Conservation (phyloP, 2,888 invertebrate genomes). For the Caenorhabditis angaria region DNA sequence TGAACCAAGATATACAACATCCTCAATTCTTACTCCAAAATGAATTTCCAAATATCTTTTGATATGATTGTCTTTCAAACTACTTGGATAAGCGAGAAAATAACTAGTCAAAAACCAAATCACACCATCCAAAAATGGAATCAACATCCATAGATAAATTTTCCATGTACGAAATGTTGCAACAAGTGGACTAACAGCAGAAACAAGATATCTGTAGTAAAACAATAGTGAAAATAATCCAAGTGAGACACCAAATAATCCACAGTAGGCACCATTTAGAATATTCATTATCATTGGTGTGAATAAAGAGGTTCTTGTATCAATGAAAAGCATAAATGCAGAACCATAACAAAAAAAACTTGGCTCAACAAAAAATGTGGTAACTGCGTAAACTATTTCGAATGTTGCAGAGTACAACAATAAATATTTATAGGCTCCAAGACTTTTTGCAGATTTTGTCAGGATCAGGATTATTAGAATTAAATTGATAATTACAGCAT, state of each 20-base stretch:
- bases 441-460: constrained; percentile 13
- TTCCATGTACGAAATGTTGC: constrained; percentile 13
- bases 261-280: not conserved
- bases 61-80: constrained; percentile 7
- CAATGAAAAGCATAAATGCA: not conserved
- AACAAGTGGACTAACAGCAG: not conserved
- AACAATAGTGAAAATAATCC: not conserved
- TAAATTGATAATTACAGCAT: no score
- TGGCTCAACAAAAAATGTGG: constrained; percentile 17
- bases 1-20: constrained; percentile 17
- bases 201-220: not conserved
- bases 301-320: not conserved
- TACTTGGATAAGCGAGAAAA: constrained; percentile 14
- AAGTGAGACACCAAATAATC: not conserved
- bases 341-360: not conserved
- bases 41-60: not conserved
- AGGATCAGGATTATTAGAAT: not conserved
- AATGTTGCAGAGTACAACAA: constrained; percentile 26
- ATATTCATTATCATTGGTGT: not conserved
- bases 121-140: constrained; percentile 15
- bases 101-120: constrained; percentile 15
- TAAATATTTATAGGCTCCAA: constrained; percentile 29
- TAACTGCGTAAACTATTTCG: constrained; percentile 18
- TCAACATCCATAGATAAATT: constrained; percentile 14
- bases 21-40: constrained; percentile 12